Base-by-base conservation (phyloP, 1,140 invertebrate genomes). In the Drosophila littoralis region DNA sequence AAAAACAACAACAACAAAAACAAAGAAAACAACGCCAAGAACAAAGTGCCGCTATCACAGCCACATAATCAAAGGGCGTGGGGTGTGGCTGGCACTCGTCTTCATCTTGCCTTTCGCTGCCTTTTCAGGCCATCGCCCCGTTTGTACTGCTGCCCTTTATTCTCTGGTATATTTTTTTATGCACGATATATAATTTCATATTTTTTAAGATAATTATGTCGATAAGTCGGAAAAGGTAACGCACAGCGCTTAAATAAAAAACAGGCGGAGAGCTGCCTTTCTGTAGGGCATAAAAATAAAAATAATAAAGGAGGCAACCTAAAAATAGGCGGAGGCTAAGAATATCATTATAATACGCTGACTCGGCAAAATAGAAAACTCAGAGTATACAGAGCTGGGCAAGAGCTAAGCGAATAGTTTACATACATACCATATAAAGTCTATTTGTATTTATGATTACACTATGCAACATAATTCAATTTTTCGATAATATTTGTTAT, bases 201-300 rank as follows among this genome's bases (percentile, higher is more conserved):
- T 81, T 86, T 85, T 85, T 85, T 86, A 86, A 85, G 82, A 85
- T 85, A 86, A 85, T 85, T 85, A 85, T 85, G 82, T 85, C 82
- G 82, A 85, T 85, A 85, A 85, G 82, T 85, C 81, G 82, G 70
- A 45, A 75, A 79, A 85, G 75, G 81, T 58, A 81, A 86, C 80
- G 78, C 77, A 75, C 80, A 66, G 51, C 46, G 22, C 17, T 22
- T 75, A 73, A 79, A 76, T 67, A 85, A 81, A 59, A 46, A 28
- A 13, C 81, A 66, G 46, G 46, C 36, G 33, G 10, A 46, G 38
- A 51, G 55, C 52, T 28, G n/a, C 58, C 65, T 57, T 51, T 64
- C 72, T 50, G 32, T 36, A 42, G 59, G 81, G 32, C 38, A 10
- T 58, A 83, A 42, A 43, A 22, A 58, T 58, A 42, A 58, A 46